Conservation (phyloP, 2,797 vertebrate genomes). For the Silurus aristotelis region DNA sequence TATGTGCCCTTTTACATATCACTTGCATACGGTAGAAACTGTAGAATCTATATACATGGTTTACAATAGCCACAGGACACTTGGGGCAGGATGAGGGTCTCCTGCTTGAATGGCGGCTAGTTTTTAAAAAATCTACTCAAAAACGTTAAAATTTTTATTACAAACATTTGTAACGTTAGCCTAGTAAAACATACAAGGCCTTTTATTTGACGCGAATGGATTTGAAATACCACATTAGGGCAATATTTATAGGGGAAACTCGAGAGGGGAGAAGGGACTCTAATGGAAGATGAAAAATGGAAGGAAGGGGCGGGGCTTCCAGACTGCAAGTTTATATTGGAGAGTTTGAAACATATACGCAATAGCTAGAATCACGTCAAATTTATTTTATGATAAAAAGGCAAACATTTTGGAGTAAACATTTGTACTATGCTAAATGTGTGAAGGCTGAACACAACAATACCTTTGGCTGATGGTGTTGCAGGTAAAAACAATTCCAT, state of each 20-base stretch:
- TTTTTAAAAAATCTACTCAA: no score
- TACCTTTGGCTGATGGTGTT: no score
- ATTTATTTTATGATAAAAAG: no score
- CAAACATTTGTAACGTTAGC: not conserved
- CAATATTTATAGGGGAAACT: not conserved
- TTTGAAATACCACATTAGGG: not conserved
- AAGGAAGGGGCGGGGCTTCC: not conserved
- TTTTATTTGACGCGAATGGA: not conserved
- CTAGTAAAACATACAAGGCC: not conserved
- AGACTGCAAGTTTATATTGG: not conserved
- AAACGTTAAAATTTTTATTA: not conserved
- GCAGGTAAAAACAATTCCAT: not conserved
- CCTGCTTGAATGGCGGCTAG: not conserved
- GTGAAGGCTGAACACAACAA: no score
- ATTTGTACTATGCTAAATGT: not conserved
- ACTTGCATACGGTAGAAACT: not conserved
- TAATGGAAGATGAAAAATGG: not conserved
- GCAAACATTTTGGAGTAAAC: no score
- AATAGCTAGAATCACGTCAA: no score
- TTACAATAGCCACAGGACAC: not conserved
- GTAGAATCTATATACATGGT: not conserved
- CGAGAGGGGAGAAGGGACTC: not conserved
- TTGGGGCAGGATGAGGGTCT: not conserved
- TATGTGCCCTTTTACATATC: not conserved
- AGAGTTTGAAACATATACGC: not conserved